A percentile compares a stretch with the other conserved stretches of the same genome.
phyloP scores from a whole-genome alignment of 2,888 invertebrate species.

The Herminia tarsipennalis region DNA sequence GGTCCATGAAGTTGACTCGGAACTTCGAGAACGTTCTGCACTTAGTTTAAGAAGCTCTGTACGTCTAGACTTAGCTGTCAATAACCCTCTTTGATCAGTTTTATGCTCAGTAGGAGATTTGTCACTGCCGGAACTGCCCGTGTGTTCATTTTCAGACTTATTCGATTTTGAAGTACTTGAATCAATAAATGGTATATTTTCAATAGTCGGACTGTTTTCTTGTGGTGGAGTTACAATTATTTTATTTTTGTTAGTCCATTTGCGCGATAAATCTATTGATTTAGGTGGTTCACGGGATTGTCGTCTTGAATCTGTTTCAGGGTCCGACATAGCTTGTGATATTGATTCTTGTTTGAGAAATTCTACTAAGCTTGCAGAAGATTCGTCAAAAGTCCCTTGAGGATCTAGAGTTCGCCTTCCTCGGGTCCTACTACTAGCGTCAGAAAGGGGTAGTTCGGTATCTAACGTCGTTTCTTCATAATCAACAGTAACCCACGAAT shows the following conservation, averaged over 20 bases:
- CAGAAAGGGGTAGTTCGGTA: conserved; percentile 85
- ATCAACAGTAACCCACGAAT: conserved; percentile 89
- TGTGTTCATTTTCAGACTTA: conserved; percentile 78
- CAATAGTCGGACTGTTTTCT: conserved; percentile 86
- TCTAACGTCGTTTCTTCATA: conserved; percentile 87
- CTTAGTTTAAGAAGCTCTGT: conserved; percentile 87
- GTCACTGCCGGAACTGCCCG: conserved; percentile 76
- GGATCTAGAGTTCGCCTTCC: conserved; percentile 72
- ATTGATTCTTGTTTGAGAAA: conserved; percentile 78
- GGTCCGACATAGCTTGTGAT: conserved; percentile 71
- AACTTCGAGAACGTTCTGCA: conserved; percentile 91
- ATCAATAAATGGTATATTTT: conserved; percentile 81
- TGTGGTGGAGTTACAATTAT: conserved; percentile 87
- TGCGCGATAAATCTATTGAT: conserved; percentile 68
- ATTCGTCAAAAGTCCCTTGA: conserved; percentile 87
- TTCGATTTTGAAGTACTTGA: conserved; percentile 72
- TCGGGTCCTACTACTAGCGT: conserved; percentile 63
- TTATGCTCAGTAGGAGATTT: conserved; percentile 76
- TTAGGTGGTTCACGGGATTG: conserved; percentile 57
- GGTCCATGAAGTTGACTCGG: conserved; percentile 92
- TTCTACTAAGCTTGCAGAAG: conserved; percentile 81
- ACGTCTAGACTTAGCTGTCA: conserved; percentile 80
- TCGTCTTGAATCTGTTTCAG: conserved; percentile 67
- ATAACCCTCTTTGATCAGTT: conserved; percentile 66
- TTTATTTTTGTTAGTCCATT: conserved; percentile 84